Evolutionary conservation across 1,140 invertebrate genomes (phyloP).

Genomic region (Pinna nobilis): DNA sequence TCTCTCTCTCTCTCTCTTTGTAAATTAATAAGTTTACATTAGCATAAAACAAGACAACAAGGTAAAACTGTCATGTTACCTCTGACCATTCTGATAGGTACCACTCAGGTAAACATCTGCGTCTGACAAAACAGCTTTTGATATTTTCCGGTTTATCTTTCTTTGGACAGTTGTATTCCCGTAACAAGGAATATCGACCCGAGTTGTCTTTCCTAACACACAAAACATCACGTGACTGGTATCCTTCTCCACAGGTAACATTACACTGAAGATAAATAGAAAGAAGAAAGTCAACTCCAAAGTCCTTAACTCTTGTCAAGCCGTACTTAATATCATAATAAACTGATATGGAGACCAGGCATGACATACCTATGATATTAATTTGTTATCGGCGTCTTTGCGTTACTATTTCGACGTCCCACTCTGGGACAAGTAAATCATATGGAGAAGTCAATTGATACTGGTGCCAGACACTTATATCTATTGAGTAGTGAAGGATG

Average conservation of each 20-base stretch:
- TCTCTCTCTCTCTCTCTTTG: too few relatives aligned
- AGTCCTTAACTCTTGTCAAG: neutral
- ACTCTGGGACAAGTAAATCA: neutral
- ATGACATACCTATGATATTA: neutral
- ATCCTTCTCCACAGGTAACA: conserved; percentile 28
- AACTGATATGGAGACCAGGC: neutral
- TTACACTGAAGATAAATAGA: conserved; percentile 18
- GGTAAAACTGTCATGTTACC: neutral
- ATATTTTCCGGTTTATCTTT: conserved; percentile 13
- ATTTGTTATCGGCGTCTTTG: neutral
- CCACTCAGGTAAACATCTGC: conserved; percentile 21
- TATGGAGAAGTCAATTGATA: neutral
- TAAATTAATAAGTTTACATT: too few relatives aligned
- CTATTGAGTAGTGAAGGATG: too few relatives aligned
- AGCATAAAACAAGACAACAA: neutral
- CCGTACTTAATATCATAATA: neutral
- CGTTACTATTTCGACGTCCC: neutral
- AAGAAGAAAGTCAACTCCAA: neutral
- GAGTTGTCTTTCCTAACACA: conserved; percentile 18
- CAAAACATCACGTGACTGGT: conserved; percentile 16
- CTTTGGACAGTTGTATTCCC: conserved; percentile 7
- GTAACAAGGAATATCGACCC: conserved; percentile 16
- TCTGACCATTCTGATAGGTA: conserved; percentile 27
- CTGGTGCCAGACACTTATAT: too few relatives aligned
- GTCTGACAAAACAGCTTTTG: neutral